phyloP scores from a whole-genome alignment of 53 echinoderm and acorn worm species.

The Apostichopus leukothele region DNA sequence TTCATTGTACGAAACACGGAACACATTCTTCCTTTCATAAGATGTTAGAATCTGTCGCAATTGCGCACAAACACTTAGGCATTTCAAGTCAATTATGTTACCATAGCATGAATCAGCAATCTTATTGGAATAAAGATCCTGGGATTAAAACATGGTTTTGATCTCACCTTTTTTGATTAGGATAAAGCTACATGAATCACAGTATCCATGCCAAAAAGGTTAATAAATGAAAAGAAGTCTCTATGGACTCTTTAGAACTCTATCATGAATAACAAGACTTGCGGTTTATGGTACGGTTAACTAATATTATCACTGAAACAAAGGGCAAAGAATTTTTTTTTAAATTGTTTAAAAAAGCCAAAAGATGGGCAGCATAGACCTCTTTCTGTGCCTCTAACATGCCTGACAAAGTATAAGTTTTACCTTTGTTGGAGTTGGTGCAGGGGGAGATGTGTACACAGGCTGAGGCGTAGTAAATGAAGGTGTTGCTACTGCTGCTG shows the following conservation, averaged over 20 bases:
- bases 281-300: no score
- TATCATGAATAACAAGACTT: no score
- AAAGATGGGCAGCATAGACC: no score
- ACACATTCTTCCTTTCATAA: background rate
- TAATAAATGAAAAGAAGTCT: background rate
- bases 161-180: slow-evolving; percentile 22
- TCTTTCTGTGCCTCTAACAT: no score
- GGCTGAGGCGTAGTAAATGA: slow-evolving; percentile 30
- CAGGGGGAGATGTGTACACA: slow-evolving; percentile 42
- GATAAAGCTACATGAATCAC: background rate
- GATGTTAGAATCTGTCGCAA: no score
- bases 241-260: no score
- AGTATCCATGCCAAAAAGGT: slow-evolving; percentile 11
- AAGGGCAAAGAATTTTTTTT: no score
- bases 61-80: no score
- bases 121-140: slow-evolving; percentile 7
- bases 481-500: slow-evolving; percentile 23
- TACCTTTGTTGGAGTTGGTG: slow-evolving; percentile 48
- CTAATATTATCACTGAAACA: no score
- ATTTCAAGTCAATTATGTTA: slow-evolving; percentile 1
- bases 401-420: background rate
- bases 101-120: slow-evolving; percentile 56
- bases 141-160: slow-evolving; percentile 40
- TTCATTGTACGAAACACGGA: background rate
- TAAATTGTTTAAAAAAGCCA: no score